Evolutionary conservation across 2,113 vertebrate species (phyloP).

Genomic region (Arvicanthis niloticus): DNA sequence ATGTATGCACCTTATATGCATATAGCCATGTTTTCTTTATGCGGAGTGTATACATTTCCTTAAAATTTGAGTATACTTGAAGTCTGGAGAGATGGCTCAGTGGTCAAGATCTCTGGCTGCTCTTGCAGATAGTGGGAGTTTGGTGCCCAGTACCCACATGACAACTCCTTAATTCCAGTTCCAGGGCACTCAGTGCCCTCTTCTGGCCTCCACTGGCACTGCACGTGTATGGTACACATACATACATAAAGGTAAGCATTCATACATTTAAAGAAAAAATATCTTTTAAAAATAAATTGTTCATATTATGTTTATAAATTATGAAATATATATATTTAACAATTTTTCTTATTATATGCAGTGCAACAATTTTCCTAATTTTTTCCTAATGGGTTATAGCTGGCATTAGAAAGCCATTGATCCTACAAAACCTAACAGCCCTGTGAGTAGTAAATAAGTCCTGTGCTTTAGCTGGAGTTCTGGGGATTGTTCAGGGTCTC

Average conservation of each 20-base stretch:
- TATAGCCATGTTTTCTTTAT: background rate
- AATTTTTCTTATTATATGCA: background rate
- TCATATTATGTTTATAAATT: background rate
- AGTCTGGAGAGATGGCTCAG: background rate
- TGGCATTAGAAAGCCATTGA: background rate
- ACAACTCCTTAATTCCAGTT: background rate
- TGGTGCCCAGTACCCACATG: background rate
- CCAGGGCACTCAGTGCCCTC: background rate
- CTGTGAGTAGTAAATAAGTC: background rate
- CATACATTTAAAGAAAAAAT: background rate
- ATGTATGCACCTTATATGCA: background rate
- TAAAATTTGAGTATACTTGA: background rate
- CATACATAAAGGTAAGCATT: background rate
- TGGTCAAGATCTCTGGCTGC: background rate
- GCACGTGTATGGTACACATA: background rate
- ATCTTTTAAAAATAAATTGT: background rate
- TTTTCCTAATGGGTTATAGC: slow-evolving; percentile 35
- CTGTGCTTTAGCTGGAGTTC: background rate
- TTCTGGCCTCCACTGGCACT: background rate
- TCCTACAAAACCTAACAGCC: background rate
- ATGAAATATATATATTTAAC: background rate
- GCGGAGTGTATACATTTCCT: background rate
- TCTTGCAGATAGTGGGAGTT: background rate
- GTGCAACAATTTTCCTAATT: background rate
- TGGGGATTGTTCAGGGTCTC: background rate